Evolutionary conservation across 2,797 vertebrate genomes (phyloP).

Genomic region (Labeo calbasu): DNA sequence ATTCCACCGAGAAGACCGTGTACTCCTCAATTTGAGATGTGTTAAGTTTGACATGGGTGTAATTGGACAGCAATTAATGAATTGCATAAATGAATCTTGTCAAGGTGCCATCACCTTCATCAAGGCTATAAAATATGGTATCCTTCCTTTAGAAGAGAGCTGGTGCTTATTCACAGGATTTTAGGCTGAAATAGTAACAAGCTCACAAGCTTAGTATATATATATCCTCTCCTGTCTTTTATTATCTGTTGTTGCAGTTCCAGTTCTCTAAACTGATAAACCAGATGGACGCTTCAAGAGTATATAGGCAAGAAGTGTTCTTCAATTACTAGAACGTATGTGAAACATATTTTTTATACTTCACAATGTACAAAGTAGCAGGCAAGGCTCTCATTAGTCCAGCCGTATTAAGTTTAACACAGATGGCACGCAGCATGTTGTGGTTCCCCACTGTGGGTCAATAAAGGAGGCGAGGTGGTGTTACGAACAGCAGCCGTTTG

Average conservation of each 20-base stretch:
- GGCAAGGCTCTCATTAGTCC: background rate
- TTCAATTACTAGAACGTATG: background rate
- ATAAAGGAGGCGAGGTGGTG: background rate
- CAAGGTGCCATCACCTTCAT: constrained; percentile 31
- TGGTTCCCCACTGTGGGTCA: constrained; percentile 6
- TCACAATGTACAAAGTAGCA: background rate
- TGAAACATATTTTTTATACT: background rate
- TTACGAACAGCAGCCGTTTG: background rate
- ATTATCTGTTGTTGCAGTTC: background rate
- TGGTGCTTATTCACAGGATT: background rate
- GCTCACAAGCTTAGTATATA: background rate
- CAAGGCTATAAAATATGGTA: constrained; percentile 21
- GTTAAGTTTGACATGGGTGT: constrained; percentile 36
- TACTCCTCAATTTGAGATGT: constrained; percentile 47
- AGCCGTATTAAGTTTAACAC: background rate
- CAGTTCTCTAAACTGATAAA: background rate
- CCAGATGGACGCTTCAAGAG: background rate
- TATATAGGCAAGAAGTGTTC: background rate
- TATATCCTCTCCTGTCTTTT: constrained; percentile 6
- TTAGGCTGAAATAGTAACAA: constrained; percentile 22
- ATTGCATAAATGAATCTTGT: constrained; percentile 42
- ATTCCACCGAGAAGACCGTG: constrained; percentile 34
- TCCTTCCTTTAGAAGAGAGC: constrained; percentile 1
- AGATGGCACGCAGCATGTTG: constrained; percentile 18
- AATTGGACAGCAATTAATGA: constrained; percentile 56